Evolutionary conservation across 2,113 vertebrate species (phyloP).

Genomic region (Crotalus helleri): DNA sequence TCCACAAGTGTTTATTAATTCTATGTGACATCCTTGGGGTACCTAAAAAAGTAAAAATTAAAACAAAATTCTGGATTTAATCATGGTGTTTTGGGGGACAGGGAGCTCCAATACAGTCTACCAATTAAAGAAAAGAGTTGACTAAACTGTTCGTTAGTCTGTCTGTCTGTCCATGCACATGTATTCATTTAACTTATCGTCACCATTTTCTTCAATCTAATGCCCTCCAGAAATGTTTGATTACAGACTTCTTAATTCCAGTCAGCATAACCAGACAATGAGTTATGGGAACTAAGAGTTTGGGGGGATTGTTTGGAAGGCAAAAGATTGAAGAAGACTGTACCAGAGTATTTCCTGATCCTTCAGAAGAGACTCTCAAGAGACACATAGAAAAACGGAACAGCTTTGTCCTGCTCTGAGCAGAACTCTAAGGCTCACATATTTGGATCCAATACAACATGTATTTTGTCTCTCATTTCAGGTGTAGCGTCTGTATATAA

Average conservation of each 20-base stretch:
- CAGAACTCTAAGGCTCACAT: background rate
- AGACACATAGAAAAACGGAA: background rate
- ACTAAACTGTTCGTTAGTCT: background rate
- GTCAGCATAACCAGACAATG: background rate
- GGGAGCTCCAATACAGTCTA: background rate
- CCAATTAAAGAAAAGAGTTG: background rate
- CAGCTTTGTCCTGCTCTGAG: background rate
- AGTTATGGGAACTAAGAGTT: background rate
- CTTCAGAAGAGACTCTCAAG: background rate
- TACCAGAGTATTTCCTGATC: background rate
- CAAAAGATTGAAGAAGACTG: background rate
- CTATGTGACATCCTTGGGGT: background rate
- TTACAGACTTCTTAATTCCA: background rate
- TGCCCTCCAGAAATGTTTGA: background rate
- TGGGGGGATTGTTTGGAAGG: background rate
- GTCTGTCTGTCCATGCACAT: background rate
- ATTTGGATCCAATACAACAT: background rate
- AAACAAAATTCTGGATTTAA: background rate
- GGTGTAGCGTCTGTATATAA: background rate
- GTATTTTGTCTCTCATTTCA: background rate
- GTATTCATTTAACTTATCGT: background rate
- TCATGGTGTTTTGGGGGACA: background rate
- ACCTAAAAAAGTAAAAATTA: background rate
- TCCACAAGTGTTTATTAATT: background rate
- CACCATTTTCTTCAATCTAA: background rate